These are phyloP conservation scores for Zalophus californianus DNA, from an alignment of 2,797 vertebrate genomes.

Conservation along the genomic window DNA sequence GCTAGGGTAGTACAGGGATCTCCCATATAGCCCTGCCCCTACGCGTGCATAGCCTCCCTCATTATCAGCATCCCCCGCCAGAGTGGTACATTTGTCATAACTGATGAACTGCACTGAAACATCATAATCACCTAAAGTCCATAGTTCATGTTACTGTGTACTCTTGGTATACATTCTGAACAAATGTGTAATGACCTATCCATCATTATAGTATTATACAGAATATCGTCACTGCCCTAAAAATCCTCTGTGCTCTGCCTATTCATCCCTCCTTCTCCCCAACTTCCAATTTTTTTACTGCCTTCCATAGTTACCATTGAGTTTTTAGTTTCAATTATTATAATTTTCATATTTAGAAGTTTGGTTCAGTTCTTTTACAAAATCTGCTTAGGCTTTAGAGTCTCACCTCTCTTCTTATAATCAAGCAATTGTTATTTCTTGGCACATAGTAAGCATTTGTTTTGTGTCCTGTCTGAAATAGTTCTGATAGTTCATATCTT, in stretches of 20 bases:
- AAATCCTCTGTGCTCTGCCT: neutral
- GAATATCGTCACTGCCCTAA: neutral
- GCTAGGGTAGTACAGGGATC: neutral
- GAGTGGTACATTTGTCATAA: too few relatives aligned
- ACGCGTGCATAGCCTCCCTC: neutral
- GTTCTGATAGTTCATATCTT: neutral
- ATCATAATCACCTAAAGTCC: neutral
- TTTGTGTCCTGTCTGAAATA: neutral
- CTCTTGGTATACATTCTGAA: neutral
- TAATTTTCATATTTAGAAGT: neutral
- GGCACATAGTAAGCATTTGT: neutral
- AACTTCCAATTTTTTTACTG: neutral
- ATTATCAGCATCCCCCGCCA: neutral
- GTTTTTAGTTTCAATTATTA: neutral
- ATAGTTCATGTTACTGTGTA: neutral
- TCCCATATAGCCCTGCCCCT: accelerated
- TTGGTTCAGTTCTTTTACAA: constrained; percentile 2
- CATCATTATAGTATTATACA: too few relatives aligned
- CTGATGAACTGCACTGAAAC: neutral
- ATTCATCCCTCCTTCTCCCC: too few relatives aligned
- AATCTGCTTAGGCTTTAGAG: neutral
- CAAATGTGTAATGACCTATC: neutral
- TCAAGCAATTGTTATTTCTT: neutral
- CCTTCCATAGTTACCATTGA: neutral
- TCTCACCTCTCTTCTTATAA: neutral